Base-by-base conservation (phyloP, 2,888 invertebrate genomes). In the Lottia gigantea region DNA sequence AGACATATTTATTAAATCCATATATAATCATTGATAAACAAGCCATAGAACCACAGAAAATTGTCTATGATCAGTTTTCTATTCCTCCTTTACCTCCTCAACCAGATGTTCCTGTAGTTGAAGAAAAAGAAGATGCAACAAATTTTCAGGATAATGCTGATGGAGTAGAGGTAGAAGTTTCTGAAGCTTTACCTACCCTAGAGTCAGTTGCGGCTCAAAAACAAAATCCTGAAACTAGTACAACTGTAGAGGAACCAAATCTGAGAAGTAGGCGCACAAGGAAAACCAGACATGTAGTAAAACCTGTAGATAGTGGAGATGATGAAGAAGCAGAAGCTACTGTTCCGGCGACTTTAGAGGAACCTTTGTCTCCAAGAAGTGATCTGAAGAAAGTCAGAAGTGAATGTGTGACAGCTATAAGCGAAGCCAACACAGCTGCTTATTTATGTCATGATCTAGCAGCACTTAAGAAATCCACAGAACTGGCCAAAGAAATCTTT, bases 401-500 rank as follows among this genome's bases (percentile, higher is more conserved):
- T 40, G 40, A 40, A 40, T 40, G 40, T 40, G 40, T 40, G 2
- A 55, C 19, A 55, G n/a, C 19, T 19, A 55, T n/a, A 55, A 55
- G 12, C n/a, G 19, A 55, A 1, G 55, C 55, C n/a, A 19, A 55
- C 11, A 55, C 55, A 55, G 55, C 55, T 55, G 55, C 55, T 16
- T 55, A 55, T 55, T 23, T 55, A n/a, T 55, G 55, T 23, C 55
- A 55, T 55, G 55, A 55, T 55, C 0, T 1, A 55, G 55, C n/a
- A 19, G n/a, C 23, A 11, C 55, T 55, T 3, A 16, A 55, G 19
- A 55, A 55, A 14, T n/a, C 55, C 23, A 55, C 55, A n/a, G 55
- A 55, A 19, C n/a, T 55, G 55, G 55, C 55, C 7, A 55, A 55
- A 15, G 55, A 55, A 55, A 55, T 55, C n/a, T 55, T n/a, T n/a